These are phyloP conservation scores for Esox masquinongy DNA, from an alignment of 2,797 vertebrate genomes.

Conservation along the genomic window DNA sequence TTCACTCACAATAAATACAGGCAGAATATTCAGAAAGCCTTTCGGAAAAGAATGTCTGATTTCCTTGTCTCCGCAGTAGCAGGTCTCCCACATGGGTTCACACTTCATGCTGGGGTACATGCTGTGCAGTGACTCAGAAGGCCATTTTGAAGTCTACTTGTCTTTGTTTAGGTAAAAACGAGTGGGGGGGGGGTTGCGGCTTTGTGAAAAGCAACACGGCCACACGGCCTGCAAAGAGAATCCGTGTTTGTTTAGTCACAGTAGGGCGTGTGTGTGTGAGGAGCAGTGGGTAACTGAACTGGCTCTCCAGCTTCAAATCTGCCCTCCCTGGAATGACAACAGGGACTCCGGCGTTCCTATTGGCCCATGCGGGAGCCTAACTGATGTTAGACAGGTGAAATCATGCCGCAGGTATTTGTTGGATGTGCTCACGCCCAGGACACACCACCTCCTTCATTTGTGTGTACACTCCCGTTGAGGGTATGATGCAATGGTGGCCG, in stretches of 20 bases:
- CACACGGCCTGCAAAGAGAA: slow-evolving; percentile 37
- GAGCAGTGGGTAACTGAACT: slow-evolving; percentile 52
- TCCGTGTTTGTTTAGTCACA: slow-evolving; percentile 50
- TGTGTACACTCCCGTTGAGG: slow-evolving; percentile 28
- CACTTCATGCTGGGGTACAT: slow-evolving; percentile 24
- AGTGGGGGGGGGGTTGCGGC: slow-evolving; percentile 41
- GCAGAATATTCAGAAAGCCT: background rate
- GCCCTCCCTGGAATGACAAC: slow-evolving; percentile 31
- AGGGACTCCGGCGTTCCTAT: slow-evolving; percentile 22
- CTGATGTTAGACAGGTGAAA: slow-evolving; percentile 64
- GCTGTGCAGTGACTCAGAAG: slow-evolving; percentile 54
- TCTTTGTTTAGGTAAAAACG: slow-evolving; percentile 54
- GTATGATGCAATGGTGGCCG: slow-evolving; percentile 54
- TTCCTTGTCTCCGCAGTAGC: background rate
- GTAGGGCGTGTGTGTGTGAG: slow-evolving; percentile 39
- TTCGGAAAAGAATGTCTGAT: background rate
- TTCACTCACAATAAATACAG: background rate
- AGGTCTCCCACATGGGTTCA: background rate
- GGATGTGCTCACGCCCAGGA: slow-evolving; percentile 48
- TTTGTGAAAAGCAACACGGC: slow-evolving; percentile 54
- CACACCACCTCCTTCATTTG: slow-evolving; percentile 32
- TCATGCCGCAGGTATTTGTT: slow-evolving; percentile 63
- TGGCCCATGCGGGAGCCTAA: slow-evolving; percentile 53
- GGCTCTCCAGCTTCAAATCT: slow-evolving; percentile 7
- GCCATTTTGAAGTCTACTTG: slow-evolving; percentile 32